Base-by-base conservation (phyloP, 2,113 vertebrate species). In the Dromas ardeola region DNA sequence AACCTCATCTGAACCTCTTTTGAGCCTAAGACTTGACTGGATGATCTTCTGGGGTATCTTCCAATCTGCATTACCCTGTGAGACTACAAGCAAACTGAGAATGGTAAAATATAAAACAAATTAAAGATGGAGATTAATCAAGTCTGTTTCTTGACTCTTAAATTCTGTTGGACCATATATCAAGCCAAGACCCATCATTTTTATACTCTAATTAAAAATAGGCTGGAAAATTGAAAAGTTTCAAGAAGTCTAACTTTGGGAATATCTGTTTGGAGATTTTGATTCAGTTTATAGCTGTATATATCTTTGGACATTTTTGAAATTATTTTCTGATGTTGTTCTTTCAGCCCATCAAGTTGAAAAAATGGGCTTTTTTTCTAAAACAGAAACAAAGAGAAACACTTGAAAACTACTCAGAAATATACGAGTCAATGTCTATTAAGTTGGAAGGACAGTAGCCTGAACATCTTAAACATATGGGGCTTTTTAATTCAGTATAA, bases 401-500 rank as follows among this genome's bases (percentile, higher is more conserved):
- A 58, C 58, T 82, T 76, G 40, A 95, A 80, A 89, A 69, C 47
- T 88, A 61, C 49, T 62, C 88, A 84, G 78, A 91, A 66, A 65
- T 83, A 52, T 76, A 38, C 78, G 27, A 81, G 18, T 53, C 81
- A 52, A 45, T 71, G 15, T 50, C 18, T 82, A 18, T 83, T 78
- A 85, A 83, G 21, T 32, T 69, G n/a, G 59, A 81, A 92, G 52
- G n/a, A 29, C 65, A 53, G 66, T 45, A 91, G 30, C 32, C 43
- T 81, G 80, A 94, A 55, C 23, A 73, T 79, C 63, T 79, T 93
- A 90, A 93, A 76, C 62, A 72, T 42, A 81, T 63, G 85, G n/a
- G 79, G 66, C 59, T 88, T 95, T 94, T 95, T 47, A 90, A 86
- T 91, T 90, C 42, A n/a, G 55, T 86, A 66, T 76, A 92, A 70